A percentile compares a stretch with the other conserved stretches of the same genome.
These are phyloP conservation scores for Diadegma fenestrale DNA, from an alignment of 2,888 invertebrate species.

Conservation along the genomic window DNA sequence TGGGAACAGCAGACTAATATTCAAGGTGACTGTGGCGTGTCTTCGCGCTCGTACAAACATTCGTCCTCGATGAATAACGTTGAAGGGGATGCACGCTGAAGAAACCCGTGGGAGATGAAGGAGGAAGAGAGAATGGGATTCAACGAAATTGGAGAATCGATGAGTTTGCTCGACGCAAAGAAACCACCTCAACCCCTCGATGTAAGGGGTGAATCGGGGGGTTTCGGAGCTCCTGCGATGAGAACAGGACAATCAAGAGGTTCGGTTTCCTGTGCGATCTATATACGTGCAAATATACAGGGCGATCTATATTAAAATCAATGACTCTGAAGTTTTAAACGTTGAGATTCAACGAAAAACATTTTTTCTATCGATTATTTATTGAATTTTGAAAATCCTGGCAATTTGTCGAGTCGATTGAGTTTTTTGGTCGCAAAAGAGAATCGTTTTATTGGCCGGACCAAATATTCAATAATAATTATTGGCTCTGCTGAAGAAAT, in stretches of 20 bases:
- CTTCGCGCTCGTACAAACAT: conserved; percentile 12
- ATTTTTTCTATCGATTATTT: too few relatives aligned
- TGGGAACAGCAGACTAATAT: conserved; percentile 30
- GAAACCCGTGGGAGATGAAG: conserved; percentile 12
- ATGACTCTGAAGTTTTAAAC: too few relatives aligned
- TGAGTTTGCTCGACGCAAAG: conserved; percentile 52
- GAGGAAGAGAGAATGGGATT: conserved; percentile 19
- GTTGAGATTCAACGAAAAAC: too few relatives aligned
- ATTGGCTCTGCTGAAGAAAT: too few relatives aligned
- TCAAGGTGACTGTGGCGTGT: conserved; percentile 11
- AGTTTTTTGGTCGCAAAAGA: too few relatives aligned
- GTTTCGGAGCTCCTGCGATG: conserved; percentile 38
- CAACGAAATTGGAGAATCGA: conserved; percentile 59
- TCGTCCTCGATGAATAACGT: conserved; percentile 43
- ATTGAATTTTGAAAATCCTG: too few relatives aligned
- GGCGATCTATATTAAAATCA: background rate
- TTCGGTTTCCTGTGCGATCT: conserved; percentile 40
- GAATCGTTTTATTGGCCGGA: too few relatives aligned
- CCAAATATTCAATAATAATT: too few relatives aligned
- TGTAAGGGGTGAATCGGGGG: conserved; percentile 25
- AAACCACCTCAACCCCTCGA: conserved; percentile 8
- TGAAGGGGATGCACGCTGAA: conserved; percentile 27
- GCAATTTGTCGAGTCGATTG: too few relatives aligned
- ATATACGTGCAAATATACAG: conserved; percentile 1
- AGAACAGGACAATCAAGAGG: conserved; percentile 56